Percentiles rank a stretch among this genome's conserved stretches.
phyloP scores from a whole-genome alignment of 2,888 invertebrate genomes.

The Mimachlamys varia region DNA sequence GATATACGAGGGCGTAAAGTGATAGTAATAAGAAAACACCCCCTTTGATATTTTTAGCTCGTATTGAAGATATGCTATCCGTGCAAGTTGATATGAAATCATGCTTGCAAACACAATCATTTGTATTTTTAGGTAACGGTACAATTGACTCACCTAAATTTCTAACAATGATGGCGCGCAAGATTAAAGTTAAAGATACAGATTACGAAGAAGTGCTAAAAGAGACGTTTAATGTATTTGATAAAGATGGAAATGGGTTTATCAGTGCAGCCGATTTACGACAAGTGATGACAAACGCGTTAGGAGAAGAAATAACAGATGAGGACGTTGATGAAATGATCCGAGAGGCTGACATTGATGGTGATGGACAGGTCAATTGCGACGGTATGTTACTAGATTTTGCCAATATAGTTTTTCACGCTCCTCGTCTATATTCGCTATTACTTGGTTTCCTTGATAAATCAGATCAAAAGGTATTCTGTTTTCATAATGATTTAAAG shows the following conservation, averaged over 20 bases:
- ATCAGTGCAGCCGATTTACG: conserved; percentile 34
- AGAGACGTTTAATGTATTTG: background rate
- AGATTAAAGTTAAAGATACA: background rate
- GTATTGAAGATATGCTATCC: too few relatives aligned
- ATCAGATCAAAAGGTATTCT: too few relatives aligned
- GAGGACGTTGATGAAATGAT: conserved; percentile 27
- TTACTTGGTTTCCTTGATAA: too few relatives aligned
- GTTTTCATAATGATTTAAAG: too few relatives aligned
- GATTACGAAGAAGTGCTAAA: background rate
- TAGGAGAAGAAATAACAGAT: conserved; percentile 28
- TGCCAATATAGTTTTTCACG: too few relatives aligned
- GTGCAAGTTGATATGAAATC: too few relatives aligned
- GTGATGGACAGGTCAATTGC: conserved; percentile 32
- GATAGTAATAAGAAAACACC: too few relatives aligned
- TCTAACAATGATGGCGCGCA: background rate
- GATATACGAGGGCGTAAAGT: too few relatives aligned
- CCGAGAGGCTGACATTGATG: conserved; percentile 34
- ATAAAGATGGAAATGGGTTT: conserved; percentile 24
- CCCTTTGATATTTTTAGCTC: too few relatives aligned
- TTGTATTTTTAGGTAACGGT: background rate
- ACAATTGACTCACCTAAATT: background rate
- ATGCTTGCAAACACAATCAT: too few relatives aligned
- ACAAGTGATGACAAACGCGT: conserved; percentile 28
- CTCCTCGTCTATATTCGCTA: too few relatives aligned
- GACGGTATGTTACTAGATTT: background rate